Conservation (phyloP, 1,140 invertebrate species). For the Diprion similis region DNA sequence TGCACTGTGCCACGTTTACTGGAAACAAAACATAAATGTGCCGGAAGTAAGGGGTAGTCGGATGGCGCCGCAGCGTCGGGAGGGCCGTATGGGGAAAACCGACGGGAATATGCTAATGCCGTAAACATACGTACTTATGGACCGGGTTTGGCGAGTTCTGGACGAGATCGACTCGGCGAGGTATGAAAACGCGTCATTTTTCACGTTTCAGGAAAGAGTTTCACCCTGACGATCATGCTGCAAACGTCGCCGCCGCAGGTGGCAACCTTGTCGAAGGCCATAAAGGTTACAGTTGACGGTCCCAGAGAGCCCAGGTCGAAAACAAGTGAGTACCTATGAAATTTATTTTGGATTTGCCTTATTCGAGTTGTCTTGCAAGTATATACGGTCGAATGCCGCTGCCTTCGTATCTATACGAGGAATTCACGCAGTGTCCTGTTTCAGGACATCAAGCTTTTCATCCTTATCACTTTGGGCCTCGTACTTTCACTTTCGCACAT, state of each 20-base stretch:
- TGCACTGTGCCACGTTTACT: not conserved
- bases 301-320: conserved; percentile 95
- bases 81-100: not conserved
- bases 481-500: conserved; percentile 79
- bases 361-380: not conserved
- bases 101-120: conserved; percentile 1
- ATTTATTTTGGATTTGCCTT: conserved; percentile 2
- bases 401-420: not conserved
- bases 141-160: not conserved
- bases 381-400: not conserved
- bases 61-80: not conserved
- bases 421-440: conserved; percentile 28
- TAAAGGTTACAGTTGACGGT: conserved; percentile 98
- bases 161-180: not conserved
- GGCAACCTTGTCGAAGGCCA: conserved; percentile 92
- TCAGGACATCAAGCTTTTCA: conserved; percentile 82
- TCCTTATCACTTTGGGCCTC: conserved; percentile 84
- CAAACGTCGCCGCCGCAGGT: conserved; percentile 92
- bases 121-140: not conserved
- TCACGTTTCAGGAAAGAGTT: conserved; percentile 87
- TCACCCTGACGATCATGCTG: conserved; percentile 94
- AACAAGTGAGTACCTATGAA: conserved; percentile 71
- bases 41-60: conserved; percentile 4
- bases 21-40: conserved; percentile 6
- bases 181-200: conserved; percentile 27